Conservation (phyloP, 2,888 invertebrate genomes). For the Seira ritae region DNA sequence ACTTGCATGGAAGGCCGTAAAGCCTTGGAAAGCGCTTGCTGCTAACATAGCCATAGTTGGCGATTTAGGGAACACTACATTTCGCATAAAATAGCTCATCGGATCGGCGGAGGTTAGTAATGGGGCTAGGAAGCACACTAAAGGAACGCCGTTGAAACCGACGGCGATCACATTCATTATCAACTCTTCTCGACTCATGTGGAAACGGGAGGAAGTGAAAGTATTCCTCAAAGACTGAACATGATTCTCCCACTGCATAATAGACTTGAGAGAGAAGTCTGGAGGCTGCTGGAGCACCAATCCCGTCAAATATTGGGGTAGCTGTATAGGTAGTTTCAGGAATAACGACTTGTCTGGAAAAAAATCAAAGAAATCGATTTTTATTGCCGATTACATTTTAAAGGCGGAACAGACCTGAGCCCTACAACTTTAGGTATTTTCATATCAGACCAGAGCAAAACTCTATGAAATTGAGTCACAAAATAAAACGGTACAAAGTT, state of each 20-base stretch:
- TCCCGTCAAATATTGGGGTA: neutral
- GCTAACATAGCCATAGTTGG: conserved; percentile 51
- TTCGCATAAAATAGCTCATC: conserved; percentile 41
- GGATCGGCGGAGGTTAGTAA: conserved; percentile 48
- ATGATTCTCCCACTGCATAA: conserved; percentile 44
- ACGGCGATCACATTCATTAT: conserved; percentile 36
- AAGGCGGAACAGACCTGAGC: too few relatives aligned
- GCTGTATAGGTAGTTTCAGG: conserved; percentile 30
- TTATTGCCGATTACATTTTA: too few relatives aligned
- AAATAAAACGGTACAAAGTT: too few relatives aligned
- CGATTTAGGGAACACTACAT: conserved; percentile 44
- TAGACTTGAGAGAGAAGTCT: conserved; percentile 3
- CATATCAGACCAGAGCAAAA: too few relatives aligned
- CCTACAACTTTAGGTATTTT: too few relatives aligned
- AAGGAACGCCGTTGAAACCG: conserved; percentile 49
- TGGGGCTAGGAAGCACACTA: conserved; percentile 47
- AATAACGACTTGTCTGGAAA: conserved; percentile 40
- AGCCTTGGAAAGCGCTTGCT: conserved; percentile 50
- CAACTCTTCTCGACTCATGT: conserved; percentile 47
- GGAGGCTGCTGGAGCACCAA: neutral
- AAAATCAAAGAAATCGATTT: neutral
- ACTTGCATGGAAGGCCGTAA: conserved; percentile 50
- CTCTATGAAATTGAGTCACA: too few relatives aligned
- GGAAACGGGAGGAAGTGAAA: conserved; percentile 34
- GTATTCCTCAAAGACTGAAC: conserved; percentile 22